Conservation (phyloP, 2,113 vertebrate genomes). For the Puffinus mauretanicus region DNA sequence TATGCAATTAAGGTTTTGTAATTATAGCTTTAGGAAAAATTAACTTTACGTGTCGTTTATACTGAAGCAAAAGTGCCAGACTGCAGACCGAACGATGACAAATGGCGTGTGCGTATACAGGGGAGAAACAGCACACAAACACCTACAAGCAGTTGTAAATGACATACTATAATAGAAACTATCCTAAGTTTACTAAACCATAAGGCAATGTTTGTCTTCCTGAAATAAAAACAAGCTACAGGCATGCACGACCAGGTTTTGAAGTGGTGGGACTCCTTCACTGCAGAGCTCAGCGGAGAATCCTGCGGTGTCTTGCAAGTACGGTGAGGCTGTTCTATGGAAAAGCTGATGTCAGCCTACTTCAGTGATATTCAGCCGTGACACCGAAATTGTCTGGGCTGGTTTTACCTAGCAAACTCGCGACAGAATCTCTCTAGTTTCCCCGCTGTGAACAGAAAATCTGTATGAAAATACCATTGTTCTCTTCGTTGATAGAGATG, state of each 20-base stretch:
- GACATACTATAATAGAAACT: not conserved
- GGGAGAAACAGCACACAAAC: not conserved
- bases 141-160: constrained; percentile 4
- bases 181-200: not conserved
- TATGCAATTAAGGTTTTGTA: not conserved
- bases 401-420: not conserved
- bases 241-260: not conserved
- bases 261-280: not conserved
- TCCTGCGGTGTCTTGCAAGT: not conserved
- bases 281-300: not conserved
- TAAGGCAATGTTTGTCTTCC: not conserved
- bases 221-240: not conserved
- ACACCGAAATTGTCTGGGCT: not conserved
- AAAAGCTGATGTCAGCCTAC: not conserved
- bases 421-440: not conserved
- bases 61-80: not conserved
- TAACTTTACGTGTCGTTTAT: not conserved
- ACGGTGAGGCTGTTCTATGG: not conserved
- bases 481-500: not conserved
- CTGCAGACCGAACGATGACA: not conserved
- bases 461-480: not conserved
- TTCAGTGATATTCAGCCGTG: not conserved
- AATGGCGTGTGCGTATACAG: not conserved
- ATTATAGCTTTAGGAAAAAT: not conserved
- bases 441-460: not conserved